Evolutionary conservation across 2,113 vertebrate species (phyloP).

Genomic region (Melanotaenia duboulayi): DNA sequence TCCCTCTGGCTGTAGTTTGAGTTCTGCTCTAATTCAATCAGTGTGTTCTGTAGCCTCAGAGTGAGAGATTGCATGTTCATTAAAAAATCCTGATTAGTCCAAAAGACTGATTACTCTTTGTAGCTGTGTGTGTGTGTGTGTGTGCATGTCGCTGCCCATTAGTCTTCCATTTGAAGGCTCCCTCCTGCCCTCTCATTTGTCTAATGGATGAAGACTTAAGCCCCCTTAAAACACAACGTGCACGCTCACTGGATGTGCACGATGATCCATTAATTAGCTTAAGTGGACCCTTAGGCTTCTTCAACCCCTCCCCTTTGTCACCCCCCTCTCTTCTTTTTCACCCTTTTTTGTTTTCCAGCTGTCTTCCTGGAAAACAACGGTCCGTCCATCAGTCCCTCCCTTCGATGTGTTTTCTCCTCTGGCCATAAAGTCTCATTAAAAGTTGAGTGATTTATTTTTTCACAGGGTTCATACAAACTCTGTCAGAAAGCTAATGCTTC

Average conservation of each 20-base stretch:
- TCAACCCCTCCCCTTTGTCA: neutral
- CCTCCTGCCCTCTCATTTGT: conserved; percentile 57
- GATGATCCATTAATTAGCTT: conserved; percentile 66
- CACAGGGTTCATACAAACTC: neutral
- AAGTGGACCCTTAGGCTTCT: conserved; percentile 57
- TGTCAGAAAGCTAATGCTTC: conserved; percentile 9
- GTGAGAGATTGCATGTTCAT: conserved; percentile 56
- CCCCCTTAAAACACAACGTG: conserved; percentile 45
- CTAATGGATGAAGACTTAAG: conserved; percentile 67
- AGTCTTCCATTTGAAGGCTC: conserved; percentile 44
- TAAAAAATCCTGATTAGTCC: conserved; percentile 61
- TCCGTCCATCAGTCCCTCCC: neutral
- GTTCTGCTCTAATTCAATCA: conserved; percentile 55
- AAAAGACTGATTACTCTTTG: conserved; percentile 47
- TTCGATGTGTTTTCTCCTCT: neutral
- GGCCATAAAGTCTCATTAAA: conserved; percentile 34
- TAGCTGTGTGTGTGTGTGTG: conserved; percentile 17
- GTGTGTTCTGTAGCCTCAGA: conserved; percentile 41
- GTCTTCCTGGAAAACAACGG: conserved; percentile 30
- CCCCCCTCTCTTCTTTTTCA: conserved; percentile 5
- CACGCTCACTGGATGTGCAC: conserved; percentile 19
- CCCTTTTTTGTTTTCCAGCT: conserved; percentile 13
- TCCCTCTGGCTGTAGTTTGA: neutral
- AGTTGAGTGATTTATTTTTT: conserved; percentile 23
- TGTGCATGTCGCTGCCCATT: conserved; percentile 31